phyloP scores from a whole-genome alignment of 2,888 invertebrate species.

The Subacronicta megacephala region DNA sequence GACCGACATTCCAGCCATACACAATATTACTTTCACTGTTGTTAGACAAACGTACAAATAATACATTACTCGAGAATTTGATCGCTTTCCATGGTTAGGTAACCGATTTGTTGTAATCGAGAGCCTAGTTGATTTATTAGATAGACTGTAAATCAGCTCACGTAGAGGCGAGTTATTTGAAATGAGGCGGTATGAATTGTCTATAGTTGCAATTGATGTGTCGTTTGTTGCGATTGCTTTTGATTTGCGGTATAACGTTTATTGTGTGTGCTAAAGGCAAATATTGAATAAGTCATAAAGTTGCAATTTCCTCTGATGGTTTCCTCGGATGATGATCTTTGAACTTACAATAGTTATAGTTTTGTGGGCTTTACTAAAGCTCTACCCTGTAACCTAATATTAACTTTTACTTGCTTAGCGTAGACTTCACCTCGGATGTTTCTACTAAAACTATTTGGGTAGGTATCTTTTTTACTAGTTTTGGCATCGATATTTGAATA shows the following conservation, averaged over 20 bases:
- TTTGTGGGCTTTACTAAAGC: not conserved
- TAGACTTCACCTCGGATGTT: too few species aligned
- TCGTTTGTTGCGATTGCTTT: conserved; percentile 32
- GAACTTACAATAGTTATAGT: not conserved
- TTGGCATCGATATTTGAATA: too few species aligned
- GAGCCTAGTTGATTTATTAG: conserved; percentile 39
- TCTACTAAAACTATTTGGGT: too few species aligned
- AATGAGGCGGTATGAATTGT: conserved; percentile 32
- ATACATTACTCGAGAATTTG: conserved; percentile 54
- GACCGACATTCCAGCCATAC: conserved; percentile 30
- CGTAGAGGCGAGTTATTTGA: conserved; percentile 36
- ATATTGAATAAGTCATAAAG: conserved; percentile 13
- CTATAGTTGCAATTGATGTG: conserved; percentile 19
- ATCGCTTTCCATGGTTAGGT: conserved; percentile 66
- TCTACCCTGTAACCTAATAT: too few species aligned
- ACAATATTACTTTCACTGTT: conserved; percentile 61
- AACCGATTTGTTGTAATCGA: conserved; percentile 52
- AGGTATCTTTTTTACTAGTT: too few species aligned
- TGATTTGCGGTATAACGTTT: conserved; percentile 22
- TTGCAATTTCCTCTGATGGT: not conserved
- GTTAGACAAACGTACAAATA: conserved; percentile 51
- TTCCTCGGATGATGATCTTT: not conserved
- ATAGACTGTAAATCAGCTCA: conserved; percentile 50
- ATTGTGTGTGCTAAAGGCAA: conserved; percentile 27
- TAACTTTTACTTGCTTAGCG: too few species aligned